Base-by-base conservation (phyloP, 2,888 invertebrate species). In the Anticlea derivata region DNA sequence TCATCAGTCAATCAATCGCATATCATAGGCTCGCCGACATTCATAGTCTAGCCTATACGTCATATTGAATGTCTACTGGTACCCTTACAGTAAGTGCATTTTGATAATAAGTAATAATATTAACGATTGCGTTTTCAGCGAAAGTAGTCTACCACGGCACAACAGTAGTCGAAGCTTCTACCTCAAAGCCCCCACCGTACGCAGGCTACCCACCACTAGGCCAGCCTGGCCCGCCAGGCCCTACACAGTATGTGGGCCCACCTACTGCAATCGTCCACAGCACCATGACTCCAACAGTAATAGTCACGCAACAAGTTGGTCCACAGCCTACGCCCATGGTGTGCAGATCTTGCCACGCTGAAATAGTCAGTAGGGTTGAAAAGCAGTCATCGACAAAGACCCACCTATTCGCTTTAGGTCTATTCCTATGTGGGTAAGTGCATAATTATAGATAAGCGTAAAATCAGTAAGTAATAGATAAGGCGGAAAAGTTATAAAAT, bases 81-180 rank as follows among this genome's bases (percentile, higher is more conserved):
- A n/a, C n/a, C n/a, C n/a, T n/a, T n/a, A n/a, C n/a, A n/a, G n/a
- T n/a, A n/a, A n/a, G n/a, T n/a, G n/a, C n/a, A n/a, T n/a, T n/a
- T n/a, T n/a, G n/a, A n/a, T n/a, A n/a, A n/a, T n/a, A n/a, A n/a
- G n/a, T n/a, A n/a, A n/a, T n/a, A n/a, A n/a, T n/a, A n/a, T n/a
- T n/a, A n/a, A n/a, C n/a, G n/a, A n/a, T n/a, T 23, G 5, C 12
- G n/a, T 31, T 55, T 41, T 12, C 53, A 54, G 53, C 46, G n/a
- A 51, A 57, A 40, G 43, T 44, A 7, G 17, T 48, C n/a, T 64
- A 63, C 50, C 61, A 69, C 17, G 55, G 55, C 20, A 13, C 46
- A 1, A 43, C 65, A 50, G 60, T 60, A 49, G 49, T 51, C 37
- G 33, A 50, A 8, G 40, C 35, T 11, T 47, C 55, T 5, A 12